phyloP scores from a whole-genome alignment of 2,113 vertebrate species.

The Romanogobio albipinnatus region DNA sequence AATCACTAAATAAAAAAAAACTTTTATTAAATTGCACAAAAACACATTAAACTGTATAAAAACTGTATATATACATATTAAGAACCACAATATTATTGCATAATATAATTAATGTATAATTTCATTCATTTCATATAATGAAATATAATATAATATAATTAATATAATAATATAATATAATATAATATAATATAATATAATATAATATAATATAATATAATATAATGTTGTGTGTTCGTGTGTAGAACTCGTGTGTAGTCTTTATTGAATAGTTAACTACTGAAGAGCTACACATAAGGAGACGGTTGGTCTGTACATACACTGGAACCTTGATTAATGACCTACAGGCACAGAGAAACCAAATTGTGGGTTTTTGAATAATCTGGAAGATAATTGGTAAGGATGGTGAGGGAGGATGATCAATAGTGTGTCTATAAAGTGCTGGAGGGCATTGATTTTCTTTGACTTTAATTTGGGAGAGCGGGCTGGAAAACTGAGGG shows the following conservation, averaged over 20 bases:
- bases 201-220: background rate
- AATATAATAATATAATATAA: background rate
- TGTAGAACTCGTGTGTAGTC: background rate
- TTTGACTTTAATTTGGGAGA: constrained; percentile 51
- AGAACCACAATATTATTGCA: background rate
- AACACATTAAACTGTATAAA: background rate
- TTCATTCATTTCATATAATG: no score
- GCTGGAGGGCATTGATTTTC: constrained; percentile 49
- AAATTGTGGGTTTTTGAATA: constrained; percentile 75
- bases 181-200: background rate
- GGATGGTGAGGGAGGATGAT: constrained; percentile 70
- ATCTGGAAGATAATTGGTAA: constrained; percentile 77
- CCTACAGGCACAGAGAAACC: constrained; percentile 62
- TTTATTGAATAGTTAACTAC: background rate
- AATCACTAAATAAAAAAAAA: no score
- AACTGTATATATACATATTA: background rate
- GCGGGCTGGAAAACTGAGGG: constrained; percentile 1
- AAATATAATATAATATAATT: background rate
- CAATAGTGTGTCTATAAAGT: constrained; percentile 70
- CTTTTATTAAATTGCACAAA: background rate
- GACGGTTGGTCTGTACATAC: constrained; percentile 31
- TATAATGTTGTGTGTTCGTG: background rate
- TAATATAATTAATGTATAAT: background rate
- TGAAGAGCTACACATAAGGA: background rate
- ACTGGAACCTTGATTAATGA: constrained; percentile 64